A percentile compares a stretch with the other conserved stretches of the same genome.
Conservation (phyloP, 2,113 vertebrate species). For the Psittacula cyanocephala region DNA sequence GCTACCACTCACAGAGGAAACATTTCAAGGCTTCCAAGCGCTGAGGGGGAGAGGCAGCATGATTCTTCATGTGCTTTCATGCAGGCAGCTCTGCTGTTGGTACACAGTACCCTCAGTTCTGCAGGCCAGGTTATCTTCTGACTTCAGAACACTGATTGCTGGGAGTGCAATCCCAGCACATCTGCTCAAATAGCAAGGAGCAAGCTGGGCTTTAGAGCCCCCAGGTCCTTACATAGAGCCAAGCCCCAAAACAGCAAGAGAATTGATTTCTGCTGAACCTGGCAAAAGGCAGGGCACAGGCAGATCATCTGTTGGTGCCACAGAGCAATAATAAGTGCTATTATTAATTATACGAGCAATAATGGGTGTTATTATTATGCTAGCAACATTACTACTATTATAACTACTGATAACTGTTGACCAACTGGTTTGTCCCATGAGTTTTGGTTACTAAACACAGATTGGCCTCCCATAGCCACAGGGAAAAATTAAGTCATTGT, state of each 20-base stretch:
- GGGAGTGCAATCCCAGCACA: fast-evolving
- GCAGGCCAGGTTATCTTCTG: background rate
- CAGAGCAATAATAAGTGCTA: background rate
- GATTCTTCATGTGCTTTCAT: background rate
- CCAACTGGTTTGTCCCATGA: background rate
- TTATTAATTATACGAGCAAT: background rate
- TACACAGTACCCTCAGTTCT: background rate
- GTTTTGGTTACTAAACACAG: background rate
- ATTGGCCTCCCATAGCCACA: background rate
- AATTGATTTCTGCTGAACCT: background rate
- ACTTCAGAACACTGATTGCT: background rate
- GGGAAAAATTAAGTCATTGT: background rate
- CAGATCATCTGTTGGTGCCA: fast-evolving
- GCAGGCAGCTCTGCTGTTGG: background rate
- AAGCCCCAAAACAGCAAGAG: background rate
- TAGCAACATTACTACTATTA: background rate
- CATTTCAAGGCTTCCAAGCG: background rate
- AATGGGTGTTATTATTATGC: background rate
- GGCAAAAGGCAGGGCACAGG: background rate
- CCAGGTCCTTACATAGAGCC: fast-evolving
- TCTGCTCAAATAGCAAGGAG: background rate
- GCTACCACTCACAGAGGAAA: background rate
- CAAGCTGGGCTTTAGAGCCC: fast-evolving
- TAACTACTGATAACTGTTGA: background rate
- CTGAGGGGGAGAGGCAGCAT: background rate